phyloP scores from a whole-genome alignment of 2,797 vertebrate genomes.

The Eutrigla gurnardus region DNA sequence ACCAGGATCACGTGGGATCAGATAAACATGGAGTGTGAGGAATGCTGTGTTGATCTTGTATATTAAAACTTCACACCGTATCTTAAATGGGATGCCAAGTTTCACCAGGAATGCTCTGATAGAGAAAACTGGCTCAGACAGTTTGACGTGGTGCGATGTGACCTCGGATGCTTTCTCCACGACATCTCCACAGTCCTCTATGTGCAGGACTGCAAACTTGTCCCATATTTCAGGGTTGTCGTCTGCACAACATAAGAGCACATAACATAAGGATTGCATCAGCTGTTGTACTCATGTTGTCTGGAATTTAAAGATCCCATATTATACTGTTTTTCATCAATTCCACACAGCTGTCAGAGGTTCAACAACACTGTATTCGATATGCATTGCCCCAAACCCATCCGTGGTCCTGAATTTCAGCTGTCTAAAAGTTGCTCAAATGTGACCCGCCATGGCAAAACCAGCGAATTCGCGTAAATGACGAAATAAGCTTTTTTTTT shows the following conservation, averaged over 20 bases:
- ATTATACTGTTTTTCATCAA: no score
- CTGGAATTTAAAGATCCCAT: not conserved
- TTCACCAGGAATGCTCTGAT: not conserved
- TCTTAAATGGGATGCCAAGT: fast-evolving
- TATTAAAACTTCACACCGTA: slow-evolving; percentile 20
- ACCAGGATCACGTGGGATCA: slow-evolving; percentile 37
- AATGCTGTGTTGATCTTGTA: slow-evolving; percentile 6
- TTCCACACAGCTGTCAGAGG: no score
- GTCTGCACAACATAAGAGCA: slow-evolving; percentile 16
- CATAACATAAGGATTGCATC: not conserved
- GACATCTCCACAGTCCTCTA: slow-evolving; percentile 32
- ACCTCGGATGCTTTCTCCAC: slow-evolving; percentile 30
- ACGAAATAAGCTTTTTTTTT: no score
- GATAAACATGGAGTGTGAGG: slow-evolving; percentile 39
- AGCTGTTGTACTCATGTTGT: not conserved
- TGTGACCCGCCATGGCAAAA: no score
- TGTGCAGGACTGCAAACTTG: slow-evolving; percentile 38
- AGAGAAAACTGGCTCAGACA: slow-evolving; percentile 25
- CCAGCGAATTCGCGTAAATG: no score
- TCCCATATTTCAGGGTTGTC: not conserved
- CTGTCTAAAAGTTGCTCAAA: no score
- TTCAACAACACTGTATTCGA: no score
- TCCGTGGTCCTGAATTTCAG: no score
- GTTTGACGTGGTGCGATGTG: slow-evolving; percentile 39
- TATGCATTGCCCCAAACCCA: no score